phyloP scores from a whole-genome alignment of 2,888 invertebrate species.

The Lycophotia porphyrea region DNA sequence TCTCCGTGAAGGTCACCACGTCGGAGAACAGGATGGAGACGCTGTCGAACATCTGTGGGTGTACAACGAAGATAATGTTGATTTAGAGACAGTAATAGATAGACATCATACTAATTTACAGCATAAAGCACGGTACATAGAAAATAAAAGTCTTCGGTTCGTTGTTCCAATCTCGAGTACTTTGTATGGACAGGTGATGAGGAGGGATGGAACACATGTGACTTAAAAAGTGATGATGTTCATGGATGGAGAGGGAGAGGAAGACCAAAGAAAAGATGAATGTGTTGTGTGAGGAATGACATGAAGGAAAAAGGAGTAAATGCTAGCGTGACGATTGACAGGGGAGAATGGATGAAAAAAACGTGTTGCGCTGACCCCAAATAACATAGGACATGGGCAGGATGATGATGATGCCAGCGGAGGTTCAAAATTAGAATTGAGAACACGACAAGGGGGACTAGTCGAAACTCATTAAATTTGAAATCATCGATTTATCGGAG shows the following conservation, averaged over 20 bases:
- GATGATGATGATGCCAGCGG: too few species aligned
- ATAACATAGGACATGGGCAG: too few species aligned
- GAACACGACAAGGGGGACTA: background rate
- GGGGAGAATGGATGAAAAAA: too few species aligned
- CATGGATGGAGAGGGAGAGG: too few species aligned
- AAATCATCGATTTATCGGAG: background rate
- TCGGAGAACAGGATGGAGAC: constrained; percentile 99
- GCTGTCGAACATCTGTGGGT: constrained; percentile 96
- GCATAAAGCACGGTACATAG: background rate
- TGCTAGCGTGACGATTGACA: too few species aligned
- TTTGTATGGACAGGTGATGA: too few species aligned
- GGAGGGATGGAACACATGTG: too few species aligned
- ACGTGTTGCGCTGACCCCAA: too few species aligned
- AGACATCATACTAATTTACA: background rate
- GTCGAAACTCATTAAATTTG: background rate
- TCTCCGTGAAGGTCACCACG: constrained; percentile 99
- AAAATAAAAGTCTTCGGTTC: background rate
- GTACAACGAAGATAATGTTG: constrained; percentile 6
- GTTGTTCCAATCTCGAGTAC: background rate
- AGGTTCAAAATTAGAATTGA: background rate
- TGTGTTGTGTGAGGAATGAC: too few species aligned
- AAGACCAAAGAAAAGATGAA: too few species aligned
- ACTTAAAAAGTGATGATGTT: too few species aligned
- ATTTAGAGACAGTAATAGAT: background rate
- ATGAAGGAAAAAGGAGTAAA: too few species aligned